A percentile compares a stretch with the other conserved stretches of the same genome.
Conservation (phyloP, 2,888 invertebrate genomes). For the Diarsia dahlii region DNA sequence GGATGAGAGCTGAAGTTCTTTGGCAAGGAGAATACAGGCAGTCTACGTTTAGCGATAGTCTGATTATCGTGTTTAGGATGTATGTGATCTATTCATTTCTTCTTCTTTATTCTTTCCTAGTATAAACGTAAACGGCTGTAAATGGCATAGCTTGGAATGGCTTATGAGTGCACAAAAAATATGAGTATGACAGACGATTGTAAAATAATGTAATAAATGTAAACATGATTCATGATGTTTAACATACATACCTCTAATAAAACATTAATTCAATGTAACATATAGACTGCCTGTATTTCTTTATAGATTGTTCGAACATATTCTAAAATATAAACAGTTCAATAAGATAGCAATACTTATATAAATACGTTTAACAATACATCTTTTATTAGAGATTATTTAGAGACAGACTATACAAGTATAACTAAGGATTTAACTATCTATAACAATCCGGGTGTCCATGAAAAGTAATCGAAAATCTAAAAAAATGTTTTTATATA, state of each 20-base stretch:
- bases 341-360: slow-evolving; percentile 29
- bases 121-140: not conserved
- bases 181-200: not conserved
- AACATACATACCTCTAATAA: not conserved
- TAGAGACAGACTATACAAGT: slow-evolving; percentile 11
- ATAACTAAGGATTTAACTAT: slow-evolving; percentile 8
- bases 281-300: slow-evolving; percentile 25
- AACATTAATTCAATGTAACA: slow-evolving; percentile 1
- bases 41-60: slow-evolving; percentile 1
- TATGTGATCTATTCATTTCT: not conserved
- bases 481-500: not conserved
- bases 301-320: slow-evolving; percentile 25
- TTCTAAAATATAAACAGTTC: slow-evolving; percentile 40
- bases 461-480: slow-evolving; percentile 1
- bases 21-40: slow-evolving; percentile 31
- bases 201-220: not conserved
- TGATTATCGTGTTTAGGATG: not conserved
- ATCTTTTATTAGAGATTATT: slow-evolving; percentile 17
- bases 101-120: not conserved
- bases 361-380: not conserved
- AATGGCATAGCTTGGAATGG: slow-evolving; percentile 2
- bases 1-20: slow-evolving; percentile 12
- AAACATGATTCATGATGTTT: not conserved
- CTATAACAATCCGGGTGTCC: not conserved
- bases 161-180: not conserved